Conservation (phyloP, 2,113 vertebrate species). For the Helogale parvula region DNA sequence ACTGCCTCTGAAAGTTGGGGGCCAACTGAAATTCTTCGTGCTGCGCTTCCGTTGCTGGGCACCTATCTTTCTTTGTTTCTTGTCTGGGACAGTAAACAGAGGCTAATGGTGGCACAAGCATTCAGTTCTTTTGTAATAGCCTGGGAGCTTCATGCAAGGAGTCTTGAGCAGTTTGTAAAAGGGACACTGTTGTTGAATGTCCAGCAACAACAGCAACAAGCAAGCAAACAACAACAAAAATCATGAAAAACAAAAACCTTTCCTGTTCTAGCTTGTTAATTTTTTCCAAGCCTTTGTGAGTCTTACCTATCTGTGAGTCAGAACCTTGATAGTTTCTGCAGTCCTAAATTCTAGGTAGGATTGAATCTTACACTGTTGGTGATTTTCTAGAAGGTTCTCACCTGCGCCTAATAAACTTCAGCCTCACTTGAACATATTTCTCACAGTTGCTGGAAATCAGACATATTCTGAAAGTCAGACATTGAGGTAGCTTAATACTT, state of each 20-base stretch:
- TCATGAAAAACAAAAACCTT: slow-evolving; percentile 45
- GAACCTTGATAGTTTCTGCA: slow-evolving; percentile 47
- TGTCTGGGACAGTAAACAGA: slow-evolving; percentile 69
- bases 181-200: not conserved
- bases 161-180: slow-evolving; percentile 63
- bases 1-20: slow-evolving; percentile 40
- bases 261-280: slow-evolving; percentile 77
- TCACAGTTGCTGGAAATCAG: slow-evolving; percentile 74
- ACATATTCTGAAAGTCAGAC: slow-evolving; percentile 56
- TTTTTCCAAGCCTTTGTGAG: slow-evolving; percentile 65
- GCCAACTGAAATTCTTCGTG: slow-evolving; percentile 66
- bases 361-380: slow-evolving; percentile 49
- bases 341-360: slow-evolving; percentile 61
- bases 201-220: slow-evolving; percentile 37
- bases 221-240: not conserved
- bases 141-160: slow-evolving; percentile 39
- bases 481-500: slow-evolving; percentile 65
- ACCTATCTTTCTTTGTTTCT: slow-evolving; percentile 74
- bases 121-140: slow-evolving; percentile 63
- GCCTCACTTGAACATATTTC: slow-evolving; percentile 79
- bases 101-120: slow-evolving; percentile 36
- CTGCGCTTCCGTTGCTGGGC: slow-evolving; percentile 63
- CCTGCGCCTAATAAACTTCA: slow-evolving; percentile 62
- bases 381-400: slow-evolving; percentile 75
- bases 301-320: slow-evolving; percentile 56